A percentile compares a stretch with the other conserved stretches of the same genome.
Conservation (phyloP, 2,888 invertebrate genomes). For the Papilio elwesi region DNA sequence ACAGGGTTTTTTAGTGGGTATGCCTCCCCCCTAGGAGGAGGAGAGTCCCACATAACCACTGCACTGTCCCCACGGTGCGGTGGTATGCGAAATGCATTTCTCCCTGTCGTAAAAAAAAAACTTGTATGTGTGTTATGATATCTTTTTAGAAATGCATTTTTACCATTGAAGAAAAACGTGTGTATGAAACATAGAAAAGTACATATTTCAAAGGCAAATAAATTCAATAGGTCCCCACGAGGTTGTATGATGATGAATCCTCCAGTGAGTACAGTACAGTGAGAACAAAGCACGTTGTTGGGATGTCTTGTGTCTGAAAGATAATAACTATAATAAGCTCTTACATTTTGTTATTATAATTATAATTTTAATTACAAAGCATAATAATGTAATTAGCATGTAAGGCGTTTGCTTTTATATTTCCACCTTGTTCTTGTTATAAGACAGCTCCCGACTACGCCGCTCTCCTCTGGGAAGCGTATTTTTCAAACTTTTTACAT, state of each 20-base stretch:
- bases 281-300: neutral
- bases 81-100: too few relatives aligned
- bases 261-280: neutral
- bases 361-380: slow-evolving; percentile 9
- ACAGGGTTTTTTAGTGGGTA: too few relatives aligned
- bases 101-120: too few relatives aligned
- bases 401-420: slow-evolving; percentile 11
- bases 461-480: neutral
- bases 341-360: slow-evolving; percentile 1
- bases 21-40: too few relatives aligned
- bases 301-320: neutral
- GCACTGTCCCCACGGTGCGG: too few relatives aligned
- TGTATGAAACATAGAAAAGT: too few relatives aligned
- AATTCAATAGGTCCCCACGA: too few relatives aligned
- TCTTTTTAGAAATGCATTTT: too few relatives aligned
- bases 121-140: too few relatives aligned
- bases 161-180: too few relatives aligned
- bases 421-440: slow-evolving; percentile 19
- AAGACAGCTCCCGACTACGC: slow-evolving; percentile 6
- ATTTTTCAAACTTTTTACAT: slow-evolving; percentile 20
- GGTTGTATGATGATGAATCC: neutral
- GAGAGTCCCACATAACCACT: too few relatives aligned
- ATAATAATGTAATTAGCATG: slow-evolving; percentile 6
- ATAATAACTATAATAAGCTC: neutral
- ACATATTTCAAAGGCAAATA: too few relatives aligned